phyloP scores from a whole-genome alignment of 1,140 invertebrate genomes.

The Melanaphis sacchari region DNA sequence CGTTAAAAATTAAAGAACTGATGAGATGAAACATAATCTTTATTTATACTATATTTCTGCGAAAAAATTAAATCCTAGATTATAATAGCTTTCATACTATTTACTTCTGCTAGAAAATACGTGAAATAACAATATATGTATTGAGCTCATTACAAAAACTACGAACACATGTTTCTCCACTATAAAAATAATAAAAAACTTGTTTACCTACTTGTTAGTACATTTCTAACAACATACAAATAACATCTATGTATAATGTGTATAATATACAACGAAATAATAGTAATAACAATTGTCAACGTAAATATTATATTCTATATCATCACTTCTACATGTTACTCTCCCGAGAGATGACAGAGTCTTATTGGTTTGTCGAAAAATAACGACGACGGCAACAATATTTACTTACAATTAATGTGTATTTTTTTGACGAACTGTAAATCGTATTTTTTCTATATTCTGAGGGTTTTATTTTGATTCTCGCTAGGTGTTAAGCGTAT shows the following conservation, averaged over 20 bases:
- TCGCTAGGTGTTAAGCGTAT: background rate
- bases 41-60: background rate
- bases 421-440: background rate
- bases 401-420: background rate
- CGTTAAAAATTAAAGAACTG: background rate
- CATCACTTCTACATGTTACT: background rate
- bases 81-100: background rate
- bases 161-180: background rate
- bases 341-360: background rate
- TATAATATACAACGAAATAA: background rate
- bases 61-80: background rate
- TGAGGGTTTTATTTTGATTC: background rate
- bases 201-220: background rate
- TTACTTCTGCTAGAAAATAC: background rate
- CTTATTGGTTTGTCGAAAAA: background rate
- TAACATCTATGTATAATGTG: background rate
- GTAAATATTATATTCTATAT: background rate
- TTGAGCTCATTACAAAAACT: background rate
- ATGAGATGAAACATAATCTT: background rate
- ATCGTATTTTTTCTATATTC: background rate
- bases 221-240: slow-evolving; percentile 8
- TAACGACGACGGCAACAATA: background rate
- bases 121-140: background rate
- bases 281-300: background rate
- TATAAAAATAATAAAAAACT: background rate